Evolutionary conservation across 2,113 vertebrate species (phyloP), one percentile per base, ranked within the genome.

Genomic region (Neolamprologus tretocephalus): DNA sequence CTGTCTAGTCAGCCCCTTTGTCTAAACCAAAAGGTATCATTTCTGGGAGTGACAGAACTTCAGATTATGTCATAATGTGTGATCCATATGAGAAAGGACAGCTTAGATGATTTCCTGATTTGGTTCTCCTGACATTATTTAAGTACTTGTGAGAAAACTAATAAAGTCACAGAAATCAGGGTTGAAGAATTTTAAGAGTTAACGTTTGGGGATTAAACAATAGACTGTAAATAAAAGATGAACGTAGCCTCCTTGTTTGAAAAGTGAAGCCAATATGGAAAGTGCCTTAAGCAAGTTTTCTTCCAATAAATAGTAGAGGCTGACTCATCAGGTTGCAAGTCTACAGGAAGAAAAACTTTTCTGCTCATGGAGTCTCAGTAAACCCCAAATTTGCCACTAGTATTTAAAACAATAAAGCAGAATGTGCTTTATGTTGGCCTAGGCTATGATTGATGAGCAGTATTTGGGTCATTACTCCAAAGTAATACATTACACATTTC

Each of bases 371-470:
- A 17, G 23, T 47, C 21, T 73, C 13, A 73, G 40, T 45, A 26
- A 17, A 42, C 0, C 13, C 0, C 33, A 8, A 37, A 37, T 37
- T 37, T 37, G 0, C 19, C 4, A 68, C 63, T 68, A 13, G 2
- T 11, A 37, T 68, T 68, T 68, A 21, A 68, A 68, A 68, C 33
- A 68, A 13, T 68, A 13, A 68, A 68, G 19, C 11, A 37, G 11
- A 68, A 68, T 37, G 63, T 68, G 0, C 11, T 68, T 68, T 68
- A 66, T 37, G 10, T n/a, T 37, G 10, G 61, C 19, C 61, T 66
- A 21, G 3, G 63, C 63, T 21, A 68, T 68, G 33, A 68, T 37
- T 68, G 63, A 68, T 37, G 33, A 37, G 63, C 33, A 68, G n/a
- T 9, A 9, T 73, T 16, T 42, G n/a, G n/a, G 21, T 45, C 33